phyloP scores from a whole-genome alignment of 2,113 vertebrate genomes.

The Vanacampus margaritifer region DNA sequence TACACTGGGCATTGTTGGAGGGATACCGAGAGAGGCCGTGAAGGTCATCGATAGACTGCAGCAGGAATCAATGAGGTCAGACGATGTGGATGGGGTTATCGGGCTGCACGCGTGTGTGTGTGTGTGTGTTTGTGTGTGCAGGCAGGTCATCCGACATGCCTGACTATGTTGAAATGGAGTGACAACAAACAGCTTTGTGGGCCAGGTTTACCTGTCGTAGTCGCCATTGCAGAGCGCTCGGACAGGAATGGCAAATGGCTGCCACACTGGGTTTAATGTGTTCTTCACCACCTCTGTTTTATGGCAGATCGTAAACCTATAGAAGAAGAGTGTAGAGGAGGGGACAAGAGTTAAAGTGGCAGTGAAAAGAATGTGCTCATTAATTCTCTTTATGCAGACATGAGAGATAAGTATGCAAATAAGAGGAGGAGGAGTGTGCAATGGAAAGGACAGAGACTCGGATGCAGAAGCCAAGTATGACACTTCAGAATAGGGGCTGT shows the following conservation, averaged over 20 bases:
- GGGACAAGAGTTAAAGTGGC: not conserved
- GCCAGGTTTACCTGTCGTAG: conserved; percentile 63
- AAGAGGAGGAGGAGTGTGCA: conserved; percentile 11
- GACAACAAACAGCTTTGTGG: conserved; percentile 5
- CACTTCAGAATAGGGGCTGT: conserved; percentile 22
- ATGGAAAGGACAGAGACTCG: conserved; percentile 1
- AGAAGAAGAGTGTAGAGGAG: conserved; percentile 11
- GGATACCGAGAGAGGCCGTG: conserved; percentile 15
- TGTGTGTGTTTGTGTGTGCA: conserved; percentile 6
- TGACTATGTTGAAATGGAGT: not conserved
- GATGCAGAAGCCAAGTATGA: conserved; percentile 16
- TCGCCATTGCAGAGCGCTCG: conserved; percentile 71
- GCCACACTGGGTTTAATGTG: conserved; percentile 70
- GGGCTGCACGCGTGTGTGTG: not conserved
- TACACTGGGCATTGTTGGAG: conserved; percentile 15
- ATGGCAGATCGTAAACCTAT: conserved; percentile 72
- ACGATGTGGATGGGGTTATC: conserved; percentile 5
- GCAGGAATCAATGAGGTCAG: conserved; percentile 18
- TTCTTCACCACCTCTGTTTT: conserved; percentile 74
- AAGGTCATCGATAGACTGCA: conserved; percentile 6
- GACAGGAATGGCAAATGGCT: conserved; percentile 67
- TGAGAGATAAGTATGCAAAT: conserved; percentile 21
- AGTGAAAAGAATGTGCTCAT: conserved; percentile 5
- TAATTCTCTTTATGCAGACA: conserved; percentile 19
- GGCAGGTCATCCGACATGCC: not conserved